Conservation (phyloP, 2,888 invertebrate genomes). For the Uloborus plumipes region DNA sequence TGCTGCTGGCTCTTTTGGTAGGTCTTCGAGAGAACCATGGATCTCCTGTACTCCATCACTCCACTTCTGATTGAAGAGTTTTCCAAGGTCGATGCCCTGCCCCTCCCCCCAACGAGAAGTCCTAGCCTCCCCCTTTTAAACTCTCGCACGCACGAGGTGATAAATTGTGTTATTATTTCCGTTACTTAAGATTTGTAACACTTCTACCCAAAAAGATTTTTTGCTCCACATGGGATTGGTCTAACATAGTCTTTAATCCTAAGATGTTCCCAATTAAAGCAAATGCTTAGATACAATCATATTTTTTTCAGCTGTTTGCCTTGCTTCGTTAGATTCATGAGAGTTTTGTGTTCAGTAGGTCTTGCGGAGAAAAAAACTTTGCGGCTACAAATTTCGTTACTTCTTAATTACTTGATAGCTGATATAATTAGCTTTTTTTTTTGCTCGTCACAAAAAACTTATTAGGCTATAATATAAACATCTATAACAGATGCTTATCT, state of each 20-base stretch:
- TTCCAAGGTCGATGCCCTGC: slow-evolving; percentile 62
- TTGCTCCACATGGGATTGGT: slow-evolving; percentile 39
- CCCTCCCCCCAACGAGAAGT: slow-evolving; percentile 36
- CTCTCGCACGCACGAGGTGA: slow-evolving; percentile 47
- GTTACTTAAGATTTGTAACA: slow-evolving; percentile 51
- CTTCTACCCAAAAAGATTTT: slow-evolving; percentile 46
- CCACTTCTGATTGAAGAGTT: slow-evolving; percentile 44
- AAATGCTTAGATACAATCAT: slow-evolving; percentile 17
- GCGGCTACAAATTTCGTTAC: too few relatives aligned
- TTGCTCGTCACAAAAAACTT: too few relatives aligned
- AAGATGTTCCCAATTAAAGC: slow-evolving; percentile 41
- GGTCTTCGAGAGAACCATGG: slow-evolving; percentile 30
- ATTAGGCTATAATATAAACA: too few relatives aligned
- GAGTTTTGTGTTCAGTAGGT: too few relatives aligned
- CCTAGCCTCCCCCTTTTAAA: slow-evolving; percentile 27
- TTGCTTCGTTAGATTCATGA: neutral
- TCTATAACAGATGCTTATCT: too few relatives aligned
- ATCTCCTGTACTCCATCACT: slow-evolving; percentile 17
- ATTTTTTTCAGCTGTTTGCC: slow-evolving; percentile 19
- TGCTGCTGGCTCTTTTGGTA: neutral
- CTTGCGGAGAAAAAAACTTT: too few relatives aligned
- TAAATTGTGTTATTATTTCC: slow-evolving; percentile 60
- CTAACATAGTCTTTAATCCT: slow-evolving; percentile 37
- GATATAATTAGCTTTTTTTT: too few relatives aligned
- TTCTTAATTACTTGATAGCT: too few relatives aligned